These are phyloP conservation scores for Paracyclopina nana DNA, from an alignment of 1,140 invertebrate genomes.

Conservation along the genomic window DNA sequence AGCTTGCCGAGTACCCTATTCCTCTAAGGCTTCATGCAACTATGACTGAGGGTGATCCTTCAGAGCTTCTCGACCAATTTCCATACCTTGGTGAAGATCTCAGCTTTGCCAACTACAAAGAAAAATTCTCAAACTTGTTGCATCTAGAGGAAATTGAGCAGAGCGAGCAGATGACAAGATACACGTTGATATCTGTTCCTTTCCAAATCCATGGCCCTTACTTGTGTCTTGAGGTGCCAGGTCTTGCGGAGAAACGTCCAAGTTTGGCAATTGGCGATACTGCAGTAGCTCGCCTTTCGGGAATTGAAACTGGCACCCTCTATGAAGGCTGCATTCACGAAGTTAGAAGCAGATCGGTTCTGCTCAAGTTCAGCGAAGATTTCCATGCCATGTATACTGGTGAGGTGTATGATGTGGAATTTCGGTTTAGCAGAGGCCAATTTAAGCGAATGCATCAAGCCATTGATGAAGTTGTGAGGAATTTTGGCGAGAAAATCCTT, in stretches of 20 bases:
- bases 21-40: no score
- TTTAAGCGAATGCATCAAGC: background rate
- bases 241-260: background rate
- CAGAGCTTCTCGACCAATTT: background rate
- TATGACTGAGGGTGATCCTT: no score
- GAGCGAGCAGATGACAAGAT: background rate
- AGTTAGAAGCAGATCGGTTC: background rate
- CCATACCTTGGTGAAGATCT: background rate
- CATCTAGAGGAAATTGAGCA: background rate
- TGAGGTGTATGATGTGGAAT: background rate
- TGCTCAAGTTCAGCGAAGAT: background rate
- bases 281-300: background rate
- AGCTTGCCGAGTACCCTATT: no score
- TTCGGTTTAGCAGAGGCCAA: background rate
- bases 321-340: conserved; percentile 3
- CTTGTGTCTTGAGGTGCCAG: background rate
- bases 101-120: background rate
- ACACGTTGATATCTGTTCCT: background rate
- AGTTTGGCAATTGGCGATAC: background rate
- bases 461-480: background rate
- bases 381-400: background rate
- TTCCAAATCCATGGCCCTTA: background rate
- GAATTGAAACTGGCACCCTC: background rate
- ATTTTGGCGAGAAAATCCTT: background rate
- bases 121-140: background rate